A percentile compares a stretch with the other conserved stretches of the same genome.
Evolutionary conservation across 2,888 invertebrate species (phyloP).

Genomic region (Apamea sordens): DNA sequence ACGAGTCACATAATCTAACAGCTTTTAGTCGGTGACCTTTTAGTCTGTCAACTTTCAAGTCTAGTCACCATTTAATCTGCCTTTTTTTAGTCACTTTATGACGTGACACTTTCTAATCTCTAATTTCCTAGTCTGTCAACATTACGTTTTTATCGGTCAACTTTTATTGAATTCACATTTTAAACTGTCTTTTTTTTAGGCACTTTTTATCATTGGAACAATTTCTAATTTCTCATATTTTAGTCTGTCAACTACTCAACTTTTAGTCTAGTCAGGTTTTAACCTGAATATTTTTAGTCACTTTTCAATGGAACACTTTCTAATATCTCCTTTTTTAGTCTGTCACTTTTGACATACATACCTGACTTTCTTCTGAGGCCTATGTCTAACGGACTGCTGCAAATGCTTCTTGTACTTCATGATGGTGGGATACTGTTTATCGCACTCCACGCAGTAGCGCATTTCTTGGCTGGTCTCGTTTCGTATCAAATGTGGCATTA

Average conservation of each 20-base stretch:
- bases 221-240: background rate
- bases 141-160: background rate
- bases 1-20: background rate
- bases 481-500: background rate
- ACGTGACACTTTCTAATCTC: background rate
- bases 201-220: too few relatives aligned
- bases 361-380: constrained; percentile 68
- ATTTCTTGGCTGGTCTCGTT: constrained; percentile 65
- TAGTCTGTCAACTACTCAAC: background rate
- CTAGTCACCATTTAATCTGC: background rate
- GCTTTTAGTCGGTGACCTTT: background rate
- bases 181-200: too few relatives aligned
- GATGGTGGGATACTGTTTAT: constrained; percentile 74
- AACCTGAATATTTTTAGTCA: background rate
- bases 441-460: constrained; percentile 83
- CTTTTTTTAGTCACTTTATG: background rate
- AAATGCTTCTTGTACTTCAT: constrained; percentile 77
- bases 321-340: background rate
- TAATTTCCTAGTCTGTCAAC: background rate
- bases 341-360: constrained; percentile 45
- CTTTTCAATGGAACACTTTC: background rate
- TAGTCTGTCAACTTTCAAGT: background rate
- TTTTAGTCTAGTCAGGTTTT: background rate
- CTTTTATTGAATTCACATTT: too few relatives aligned
- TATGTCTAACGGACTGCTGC: constrained; percentile 73